phyloP scores from a whole-genome alignment of 2,113 vertebrate species.

The Mungos mungo region DNA sequence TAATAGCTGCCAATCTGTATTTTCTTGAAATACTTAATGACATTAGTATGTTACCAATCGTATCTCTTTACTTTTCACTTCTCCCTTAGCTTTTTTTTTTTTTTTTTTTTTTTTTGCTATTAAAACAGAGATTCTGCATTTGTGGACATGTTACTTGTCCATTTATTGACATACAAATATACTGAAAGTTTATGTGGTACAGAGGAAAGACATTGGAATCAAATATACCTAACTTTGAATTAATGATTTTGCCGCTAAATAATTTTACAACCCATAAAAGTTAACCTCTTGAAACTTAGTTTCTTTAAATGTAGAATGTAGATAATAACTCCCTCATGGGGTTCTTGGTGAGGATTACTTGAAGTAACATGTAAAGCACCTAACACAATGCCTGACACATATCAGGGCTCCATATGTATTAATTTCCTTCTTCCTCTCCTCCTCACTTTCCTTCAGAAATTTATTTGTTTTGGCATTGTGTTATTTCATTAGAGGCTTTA shows the following conservation, averaged over 20 bases:
- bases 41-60: background rate
- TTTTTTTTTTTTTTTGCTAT: slow-evolving; percentile 31
- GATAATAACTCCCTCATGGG: background rate
- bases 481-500: slow-evolving; percentile 61
- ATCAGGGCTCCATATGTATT: slow-evolving; percentile 34
- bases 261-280: slow-evolving; percentile 21
- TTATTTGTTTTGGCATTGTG: slow-evolving; percentile 53
- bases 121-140: slow-evolving; percentile 26
- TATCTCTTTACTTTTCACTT: slow-evolving; percentile 23
- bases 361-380: slow-evolving; percentile 27
- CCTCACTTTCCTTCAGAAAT: slow-evolving; percentile 54
- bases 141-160: background rate
- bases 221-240: slow-evolving; percentile 6
- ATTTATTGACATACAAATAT: background rate
- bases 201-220: background rate
- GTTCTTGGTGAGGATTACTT: slow-evolving; percentile 24
- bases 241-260: background rate
- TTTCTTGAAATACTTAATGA: background rate
- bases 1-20: background rate
- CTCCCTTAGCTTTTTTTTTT: background rate
- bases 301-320: slow-evolving; percentile 23
- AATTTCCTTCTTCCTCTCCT: slow-evolving; percentile 54
- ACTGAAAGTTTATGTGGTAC: background rate
- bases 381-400: slow-evolving; percentile 47
- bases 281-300: slow-evolving; percentile 17